Base-by-base conservation (phyloP, 2,888 invertebrate species). In the Drosophila kuntzei region DNA sequence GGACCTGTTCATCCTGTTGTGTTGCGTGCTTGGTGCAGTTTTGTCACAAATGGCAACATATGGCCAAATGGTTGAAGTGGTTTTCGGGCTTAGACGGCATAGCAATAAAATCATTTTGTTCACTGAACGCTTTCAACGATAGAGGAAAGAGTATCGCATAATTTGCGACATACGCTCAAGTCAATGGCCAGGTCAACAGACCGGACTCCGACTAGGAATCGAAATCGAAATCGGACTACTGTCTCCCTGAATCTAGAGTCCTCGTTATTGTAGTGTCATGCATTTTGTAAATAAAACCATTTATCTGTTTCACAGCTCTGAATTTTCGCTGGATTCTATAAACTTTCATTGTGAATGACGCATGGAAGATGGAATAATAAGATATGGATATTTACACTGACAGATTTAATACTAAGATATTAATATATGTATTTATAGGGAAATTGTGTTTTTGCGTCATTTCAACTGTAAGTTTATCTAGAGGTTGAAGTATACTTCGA, bases 71-170 rank as follows among this genome's bases (percentile, higher is more conserved):
- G 77, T 70, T 77, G 12, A 54, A 87, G 80, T 86, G 84, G 79
- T 73, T 66, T 61, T 60, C 70, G 63, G 66, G 55, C 70, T 65
- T 57, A 61, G 70, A 54, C 53, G 79, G 74, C 81, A 61, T 67
- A 71, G 84, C 87, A 86, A 90, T 90, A 90, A 90, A 90, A 90
- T 90, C 90, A 90, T 90, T 90, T 88, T 77, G 82, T 85, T 90
- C 89, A 89, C 69, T 90, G 90, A 84, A 77, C 77, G 73, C 71
- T 85, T 77, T 79, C 79, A 73, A 41, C 46, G 34, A 20, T 8
- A 20, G 20, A 12, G 25, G 36, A 59, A 18, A 14, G 60, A 57
- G 63, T 61, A 53, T 53, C 78, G 50, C 80, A 88, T 86, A 82
- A 80, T 77, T 87, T 81, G 83, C 87, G 82, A 82, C 89, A 87